These are phyloP conservation scores for Prietella phreatophila DNA, from an alignment of 2,113 vertebrate genomes.

Conservation along the genomic window DNA sequence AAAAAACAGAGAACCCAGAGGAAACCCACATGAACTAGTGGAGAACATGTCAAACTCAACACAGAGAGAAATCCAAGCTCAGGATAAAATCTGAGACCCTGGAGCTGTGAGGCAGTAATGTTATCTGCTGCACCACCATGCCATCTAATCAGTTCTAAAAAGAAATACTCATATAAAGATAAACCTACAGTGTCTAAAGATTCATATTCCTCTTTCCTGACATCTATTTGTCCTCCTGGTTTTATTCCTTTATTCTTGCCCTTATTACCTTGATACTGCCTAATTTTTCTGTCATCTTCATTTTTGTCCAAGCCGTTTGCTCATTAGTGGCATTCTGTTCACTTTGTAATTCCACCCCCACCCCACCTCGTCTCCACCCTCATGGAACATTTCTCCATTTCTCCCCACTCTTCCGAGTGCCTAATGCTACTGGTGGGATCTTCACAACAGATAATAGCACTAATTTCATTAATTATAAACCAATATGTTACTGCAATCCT, in stretches of 20 bases:
- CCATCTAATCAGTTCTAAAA: not conserved
- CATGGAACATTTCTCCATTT: constrained; percentile 6
- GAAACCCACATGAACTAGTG: not conserved
- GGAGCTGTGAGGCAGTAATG: not conserved
- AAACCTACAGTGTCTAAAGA: not conserved
- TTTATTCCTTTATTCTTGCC: constrained; percentile 14
- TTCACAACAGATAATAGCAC: constrained; percentile 91
- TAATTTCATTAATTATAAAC: constrained; percentile 97
- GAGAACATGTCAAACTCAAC: not conserved
- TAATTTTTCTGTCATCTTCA: constrained; percentile 47
- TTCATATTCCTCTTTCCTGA: not conserved
- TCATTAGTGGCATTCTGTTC: constrained; percentile 52
- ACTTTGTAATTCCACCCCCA: constrained; percentile 28
- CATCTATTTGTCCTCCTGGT: constrained; percentile 45
- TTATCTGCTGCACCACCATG: not conserved
- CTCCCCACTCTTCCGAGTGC: constrained; percentile 36
- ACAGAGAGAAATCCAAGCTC: not conserved
- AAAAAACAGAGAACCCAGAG: not conserved
- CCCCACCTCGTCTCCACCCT: not conserved
- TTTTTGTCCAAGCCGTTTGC: constrained; percentile 44
- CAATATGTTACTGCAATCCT: constrained; percentile 90
- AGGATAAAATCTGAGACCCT: not conserved
- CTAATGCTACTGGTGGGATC: constrained; percentile 66
- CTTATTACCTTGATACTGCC: constrained; percentile 32
- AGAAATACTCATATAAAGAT: not conserved